Conservation (phyloP, 2,888 invertebrate genomes). For the Neoitamus cyanurus region DNA sequence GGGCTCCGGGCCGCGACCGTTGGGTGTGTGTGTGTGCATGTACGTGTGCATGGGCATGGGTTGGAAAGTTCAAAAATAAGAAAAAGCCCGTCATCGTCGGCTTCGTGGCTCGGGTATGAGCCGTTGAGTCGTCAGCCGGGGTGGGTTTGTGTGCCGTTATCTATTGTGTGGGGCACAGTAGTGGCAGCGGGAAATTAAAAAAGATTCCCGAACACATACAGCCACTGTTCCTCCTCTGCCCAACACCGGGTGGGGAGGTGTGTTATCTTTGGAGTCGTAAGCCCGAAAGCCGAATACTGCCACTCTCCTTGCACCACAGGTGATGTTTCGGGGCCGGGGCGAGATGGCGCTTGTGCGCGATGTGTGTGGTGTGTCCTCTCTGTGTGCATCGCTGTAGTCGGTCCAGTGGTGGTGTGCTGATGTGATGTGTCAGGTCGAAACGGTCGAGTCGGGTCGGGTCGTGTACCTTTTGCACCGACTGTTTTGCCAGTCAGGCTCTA, state of each 20-base stretch:
- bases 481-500: conserved; percentile 68
- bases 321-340: neutral
- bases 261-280: neutral
- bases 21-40: neutral
- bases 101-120: neutral
- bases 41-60: conserved; percentile 8
- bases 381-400: neutral
- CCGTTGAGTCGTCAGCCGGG: neutral
- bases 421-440: conserved; percentile 67
- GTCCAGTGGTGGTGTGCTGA: conserved; percentile 37
- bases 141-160: conserved; percentile 12
- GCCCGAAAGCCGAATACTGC: neutral
- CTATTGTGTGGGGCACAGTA: neutral
- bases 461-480: conserved; percentile 69
- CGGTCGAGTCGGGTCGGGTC: conserved; percentile 69
- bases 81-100: conserved; percentile 27
- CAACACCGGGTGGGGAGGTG: conserved; percentile 15
- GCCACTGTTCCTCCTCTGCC: neutral
- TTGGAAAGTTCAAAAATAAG: conserved; percentile 37
- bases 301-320: conserved; percentile 6
- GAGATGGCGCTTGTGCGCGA: neutral
- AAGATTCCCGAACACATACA: neutral
- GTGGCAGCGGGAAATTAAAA: conserved; percentile 8
- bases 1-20: neutral
- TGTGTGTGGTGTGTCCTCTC: neutral